Conservation (phyloP, 2,888 invertebrate species). For the Mamestra brassicae region DNA sequence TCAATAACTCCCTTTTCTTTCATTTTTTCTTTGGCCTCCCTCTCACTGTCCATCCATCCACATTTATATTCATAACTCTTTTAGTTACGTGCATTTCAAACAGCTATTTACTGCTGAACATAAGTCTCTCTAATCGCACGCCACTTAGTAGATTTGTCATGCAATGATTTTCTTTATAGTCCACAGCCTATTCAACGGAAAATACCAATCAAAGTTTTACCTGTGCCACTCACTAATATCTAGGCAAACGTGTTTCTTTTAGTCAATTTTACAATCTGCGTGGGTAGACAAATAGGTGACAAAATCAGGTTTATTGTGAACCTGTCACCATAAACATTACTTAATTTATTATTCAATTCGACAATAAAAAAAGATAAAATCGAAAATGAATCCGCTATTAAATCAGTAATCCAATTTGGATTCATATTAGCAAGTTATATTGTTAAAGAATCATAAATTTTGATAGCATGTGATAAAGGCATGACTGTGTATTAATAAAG, state of each 20-base stretch:
- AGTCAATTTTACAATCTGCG: conserved; percentile 8
- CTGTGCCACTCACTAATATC: too few species aligned
- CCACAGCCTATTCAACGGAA: background rate
- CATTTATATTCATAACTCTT: too few species aligned
- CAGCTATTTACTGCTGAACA: background rate
- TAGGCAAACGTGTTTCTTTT: background rate
- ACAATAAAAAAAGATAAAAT: conserved; percentile 17
- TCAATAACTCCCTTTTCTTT: too few species aligned
- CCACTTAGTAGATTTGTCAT: too few species aligned
- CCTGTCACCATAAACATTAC: conserved; percentile 8
- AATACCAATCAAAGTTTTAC: background rate
- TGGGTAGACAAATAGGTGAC: conserved; percentile 46
- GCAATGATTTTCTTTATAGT: background rate
- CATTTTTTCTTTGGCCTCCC: too few species aligned
- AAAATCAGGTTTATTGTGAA: conserved; percentile 22
- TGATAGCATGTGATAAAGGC: background rate
- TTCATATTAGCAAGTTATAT: conserved; percentile 23
- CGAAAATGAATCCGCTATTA: conserved; percentile 18
- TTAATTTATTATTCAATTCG: conserved; percentile 8
- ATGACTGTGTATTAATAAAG: background rate
- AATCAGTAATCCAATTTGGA: conserved; percentile 30
- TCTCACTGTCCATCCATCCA: too few species aligned
- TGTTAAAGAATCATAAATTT: background rate
- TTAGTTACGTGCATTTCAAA: too few species aligned
- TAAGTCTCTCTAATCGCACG: too few species aligned